Conservation (phyloP, 1,140 invertebrate species). For the Temnothorax longispinosus region DNA sequence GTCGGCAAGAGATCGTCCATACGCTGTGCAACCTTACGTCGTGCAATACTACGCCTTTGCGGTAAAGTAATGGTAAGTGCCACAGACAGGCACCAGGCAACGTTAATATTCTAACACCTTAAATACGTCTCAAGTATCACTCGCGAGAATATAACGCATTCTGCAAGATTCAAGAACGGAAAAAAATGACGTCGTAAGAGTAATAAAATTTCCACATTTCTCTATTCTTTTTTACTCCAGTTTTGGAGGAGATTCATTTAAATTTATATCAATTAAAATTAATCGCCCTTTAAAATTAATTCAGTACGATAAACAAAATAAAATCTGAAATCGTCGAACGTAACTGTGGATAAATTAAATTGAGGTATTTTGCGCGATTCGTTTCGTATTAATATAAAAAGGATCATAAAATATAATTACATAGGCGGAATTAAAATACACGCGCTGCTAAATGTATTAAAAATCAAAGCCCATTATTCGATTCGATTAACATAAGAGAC, state of each 20-base stretch:
- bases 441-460: neutral
- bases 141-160: slow-evolving; percentile 2
- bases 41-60: slow-evolving; percentile 43
- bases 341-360: neutral
- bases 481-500: slow-evolving; percentile 11
- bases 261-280: neutral
- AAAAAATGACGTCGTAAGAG: neutral
- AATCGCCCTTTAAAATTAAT: neutral
- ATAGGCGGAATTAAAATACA: neutral
- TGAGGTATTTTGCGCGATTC: neutral
- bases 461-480: slow-evolving; percentile 1
- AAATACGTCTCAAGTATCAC: slow-evolving; percentile 45
- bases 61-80: slow-evolving; percentile 48
- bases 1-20: slow-evolving; percentile 52
- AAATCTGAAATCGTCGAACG: neutral
- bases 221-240: neutral
- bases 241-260: neutral
- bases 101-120: slow-evolving; percentile 48
- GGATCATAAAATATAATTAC: neutral
- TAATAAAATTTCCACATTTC: neutral
- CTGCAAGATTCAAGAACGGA: neutral
- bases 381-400: neutral
- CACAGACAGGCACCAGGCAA: slow-evolving; percentile 35
- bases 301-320: neutral
- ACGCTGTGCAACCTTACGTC: slow-evolving; percentile 35